Evolutionary conservation across 1,140 invertebrate species (phyloP).

Genomic region (Drosophila nikananu): DNA sequence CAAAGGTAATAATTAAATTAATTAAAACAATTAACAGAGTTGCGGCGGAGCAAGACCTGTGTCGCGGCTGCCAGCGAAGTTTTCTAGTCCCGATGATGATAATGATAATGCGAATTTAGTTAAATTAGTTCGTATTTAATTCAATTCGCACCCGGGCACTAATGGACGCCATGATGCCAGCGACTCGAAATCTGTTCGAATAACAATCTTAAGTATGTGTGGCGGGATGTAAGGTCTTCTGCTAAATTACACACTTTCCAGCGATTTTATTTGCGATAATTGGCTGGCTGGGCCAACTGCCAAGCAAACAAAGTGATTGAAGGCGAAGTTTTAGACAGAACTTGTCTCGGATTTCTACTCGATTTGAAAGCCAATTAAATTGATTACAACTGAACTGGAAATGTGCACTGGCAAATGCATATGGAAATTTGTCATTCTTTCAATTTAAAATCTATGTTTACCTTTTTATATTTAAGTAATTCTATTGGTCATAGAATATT

Average conservation of each 20-base stretch:
- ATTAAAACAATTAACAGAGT: conserved; percentile 43
- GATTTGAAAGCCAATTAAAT: conserved; percentile 24
- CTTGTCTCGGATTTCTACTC: conserved; percentile 1
- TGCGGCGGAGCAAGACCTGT: conserved; percentile 23
- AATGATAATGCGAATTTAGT: conserved; percentile 57
- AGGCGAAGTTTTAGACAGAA: background rate
- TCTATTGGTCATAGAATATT: background rate
- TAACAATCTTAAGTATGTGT: conserved; percentile 50
- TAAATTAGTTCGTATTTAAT: conserved; percentile 80
- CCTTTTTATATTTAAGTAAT: background rate
- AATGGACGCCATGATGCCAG: conserved; percentile 55
- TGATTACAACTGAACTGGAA: conserved; percentile 18
- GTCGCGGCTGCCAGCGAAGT: conserved; percentile 13
- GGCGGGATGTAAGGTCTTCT: conserved; percentile 2
- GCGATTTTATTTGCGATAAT: conserved; percentile 18
- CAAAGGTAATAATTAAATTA: conserved; percentile 41
- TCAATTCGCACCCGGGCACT: conserved; percentile 62
- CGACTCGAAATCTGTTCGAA: conserved; percentile 25
- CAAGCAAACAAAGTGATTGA: conserved; percentile 14
- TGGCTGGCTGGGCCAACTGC: background rate
- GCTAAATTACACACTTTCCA: conserved; percentile 5
- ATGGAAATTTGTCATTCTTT: background rate
- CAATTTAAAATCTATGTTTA: background rate
- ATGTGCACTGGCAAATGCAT: background rate
- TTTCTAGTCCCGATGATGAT: conserved; percentile 35